Evolutionary conservation across 2,888 invertebrate species (phyloP), one percentile per base, ranked within the genome.

Genomic region (Xanthorhoe spadicearia): DNA sequence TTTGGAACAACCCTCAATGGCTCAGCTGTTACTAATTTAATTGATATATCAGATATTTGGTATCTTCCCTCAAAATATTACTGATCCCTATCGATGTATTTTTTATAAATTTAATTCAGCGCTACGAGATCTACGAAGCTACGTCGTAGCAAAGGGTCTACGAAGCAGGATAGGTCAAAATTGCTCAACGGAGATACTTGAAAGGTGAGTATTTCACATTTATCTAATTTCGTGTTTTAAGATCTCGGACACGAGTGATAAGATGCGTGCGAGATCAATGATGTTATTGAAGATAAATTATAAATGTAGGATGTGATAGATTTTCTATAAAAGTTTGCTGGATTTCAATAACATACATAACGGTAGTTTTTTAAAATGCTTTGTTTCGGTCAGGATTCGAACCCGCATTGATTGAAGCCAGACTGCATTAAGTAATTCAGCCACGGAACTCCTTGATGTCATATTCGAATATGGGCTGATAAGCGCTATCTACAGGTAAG

Each of bases 71-170:
- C 2, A 13, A 3, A 43, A 3, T 0, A 43, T 43, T 43, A 4
- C 13, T 13, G 10, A 13, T 43, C 38, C 38, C 38, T 43, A 13
- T 13, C 38, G 38, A 13, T 43, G 13, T 43, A 13, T 13, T 1
- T 43, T 4, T 4, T 9, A 8, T 9, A 2, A 10, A 38, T 8
- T 48, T 4, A 0, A 8, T 38, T 59, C 17, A 46, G 49, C 38
- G 64, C 64, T 64, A 55, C 59, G 46, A 53, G 53, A 9, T 64
- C 64, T 59, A 64, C 64, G 49, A 32, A 18, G 38, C 62, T 62
- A 56, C 62, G 62, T 48, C 55, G 61, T 46, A 59, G 58, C 23
- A 43, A 10, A 32, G 54, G 43, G 51, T 28, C 51, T n/a, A 51
- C 23, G 19, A n/a, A 35, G 35, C 15, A 38, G 52, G 3, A 17